Base-by-base conservation (phyloP, 2,888 invertebrate genomes). In the Pterobdella sp. region DNA sequence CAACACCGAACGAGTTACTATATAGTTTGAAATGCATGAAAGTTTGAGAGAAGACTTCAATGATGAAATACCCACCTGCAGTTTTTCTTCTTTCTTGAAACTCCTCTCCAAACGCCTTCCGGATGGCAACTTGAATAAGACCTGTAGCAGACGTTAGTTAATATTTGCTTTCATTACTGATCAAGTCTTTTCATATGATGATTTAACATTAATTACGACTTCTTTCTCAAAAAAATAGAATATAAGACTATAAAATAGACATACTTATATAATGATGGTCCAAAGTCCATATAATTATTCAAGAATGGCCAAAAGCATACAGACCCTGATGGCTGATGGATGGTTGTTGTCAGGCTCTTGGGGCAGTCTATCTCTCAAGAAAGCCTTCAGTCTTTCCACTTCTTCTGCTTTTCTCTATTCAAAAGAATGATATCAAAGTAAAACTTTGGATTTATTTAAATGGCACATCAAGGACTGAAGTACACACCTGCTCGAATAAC, bases 81-180 rank as follows among this genome's bases (percentile, higher is more conserved):
- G 64, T 0, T 92, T 91, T 84, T 94, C 88, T 52, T 87, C 85
- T 81, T 88, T 87, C 32, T 89, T 87, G 86, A 97, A 97, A 78
- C 94, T 88, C 75, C 96, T 85, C 79, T 94, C 93, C 77, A 96
- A 87, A 18, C 95, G 87, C 76, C 89, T 89, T 69, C 96, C 97
- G 81, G 89, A 89, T 4, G 95, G 96, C 81, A 96, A 87, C 80
- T 95, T 94, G 79, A 97, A 90, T 72, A 94, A 90, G 76, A 97
- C 88, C 60, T 56, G 60, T 22, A 14, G 60, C 18, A 3, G n/a
- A 56, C 3, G 60, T n/a, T n/a, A n/a, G n/a, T n/a, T n/a, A n/a
- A n/a, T n/a, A n/a, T n/a, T n/a, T n/a, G n/a, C n/a, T n/a, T n/a
- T n/a, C n/a, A n/a, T n/a, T n/a, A n/a, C n/a, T n/a, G n/a, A n/a